A percentile compares a stretch with the other conserved stretches of the same genome.
These are phyloP conservation scores for Poecilia gillii DNA, from an alignment of 2,797 vertebrate species.

Conservation along the genomic window DNA sequence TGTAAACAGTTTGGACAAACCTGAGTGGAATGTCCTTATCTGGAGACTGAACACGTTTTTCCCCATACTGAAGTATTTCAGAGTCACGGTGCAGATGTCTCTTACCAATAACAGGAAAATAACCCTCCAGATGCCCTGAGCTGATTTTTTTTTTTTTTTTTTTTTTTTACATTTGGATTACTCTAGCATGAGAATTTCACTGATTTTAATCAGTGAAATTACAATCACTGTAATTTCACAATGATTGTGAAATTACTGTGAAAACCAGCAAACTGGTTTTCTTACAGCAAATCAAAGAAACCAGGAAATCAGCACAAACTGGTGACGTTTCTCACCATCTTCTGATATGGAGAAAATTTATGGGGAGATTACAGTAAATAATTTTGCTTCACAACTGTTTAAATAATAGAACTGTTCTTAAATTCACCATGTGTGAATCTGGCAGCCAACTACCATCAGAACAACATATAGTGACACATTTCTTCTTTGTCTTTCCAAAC, in stretches of 20 bases:
- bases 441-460: neutral
- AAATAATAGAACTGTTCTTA: neutral
- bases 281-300: neutral
- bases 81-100: neutral
- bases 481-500: neutral
- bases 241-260: no score
- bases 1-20: neutral
- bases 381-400: neutral
- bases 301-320: neutral
- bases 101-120: neutral
- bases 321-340: neutral
- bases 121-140: neutral
- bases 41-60: neutral
- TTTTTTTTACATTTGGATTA: neutral
- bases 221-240: no score
- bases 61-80: neutral
- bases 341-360: neutral
- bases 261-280: neutral
- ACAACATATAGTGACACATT: neutral
- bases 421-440: neutral
- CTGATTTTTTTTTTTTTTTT: neutral
- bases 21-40: neutral
- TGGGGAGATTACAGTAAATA: neutral
- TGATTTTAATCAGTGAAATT: neutral
- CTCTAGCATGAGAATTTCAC: neutral